phyloP scores from a whole-genome alignment of 1,140 invertebrate genomes.

The Drosophila guanche region DNA sequence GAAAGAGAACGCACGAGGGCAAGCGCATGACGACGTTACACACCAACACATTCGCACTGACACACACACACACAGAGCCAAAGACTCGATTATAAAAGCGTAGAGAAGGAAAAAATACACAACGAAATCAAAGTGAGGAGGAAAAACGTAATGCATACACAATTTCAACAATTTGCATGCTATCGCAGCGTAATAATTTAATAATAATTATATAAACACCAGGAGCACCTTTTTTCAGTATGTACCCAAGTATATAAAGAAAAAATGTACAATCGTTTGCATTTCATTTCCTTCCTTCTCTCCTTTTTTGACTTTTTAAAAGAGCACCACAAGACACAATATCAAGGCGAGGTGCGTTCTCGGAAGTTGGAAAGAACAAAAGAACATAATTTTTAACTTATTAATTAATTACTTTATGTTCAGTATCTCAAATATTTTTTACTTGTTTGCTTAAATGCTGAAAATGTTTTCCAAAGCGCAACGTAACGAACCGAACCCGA shows the following conservation, averaged over 20 bases:
- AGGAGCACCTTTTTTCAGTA: conserved; percentile 53
- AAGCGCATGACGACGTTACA: conserved; percentile 73
- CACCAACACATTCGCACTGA: conserved; percentile 27
- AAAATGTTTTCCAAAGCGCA: too few relatives aligned
- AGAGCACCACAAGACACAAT: conserved; percentile 71
- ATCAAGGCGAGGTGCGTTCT: conserved; percentile 55
- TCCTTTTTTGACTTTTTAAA: conserved; percentile 44
- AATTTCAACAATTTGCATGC: conserved; percentile 47
- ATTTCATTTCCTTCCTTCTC: background rate
- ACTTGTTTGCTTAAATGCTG: too few relatives aligned
- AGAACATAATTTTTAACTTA: too few relatives aligned
- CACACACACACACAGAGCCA: conserved; percentile 28
- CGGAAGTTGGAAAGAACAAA: background rate
- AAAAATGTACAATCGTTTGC: conserved; percentile 36
- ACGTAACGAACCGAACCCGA: too few relatives aligned
- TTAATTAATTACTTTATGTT: too few relatives aligned
- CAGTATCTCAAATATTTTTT: too few relatives aligned
- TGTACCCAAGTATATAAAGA: conserved; percentile 56
- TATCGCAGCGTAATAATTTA: conserved; percentile 30
- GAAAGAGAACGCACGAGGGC: conserved; percentile 74
- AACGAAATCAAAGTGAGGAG: conserved; percentile 55
- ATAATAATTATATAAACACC: conserved; percentile 57
- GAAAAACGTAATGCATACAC: conserved; percentile 61
- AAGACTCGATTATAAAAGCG: conserved; percentile 21
- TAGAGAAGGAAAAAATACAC: conserved; percentile 43